Percentiles rank a stretch among this genome's conserved stretches.
phyloP scores from a whole-genome alignment of 2,797 vertebrate genomes.

The Pseudochaenichthys georgianus region DNA sequence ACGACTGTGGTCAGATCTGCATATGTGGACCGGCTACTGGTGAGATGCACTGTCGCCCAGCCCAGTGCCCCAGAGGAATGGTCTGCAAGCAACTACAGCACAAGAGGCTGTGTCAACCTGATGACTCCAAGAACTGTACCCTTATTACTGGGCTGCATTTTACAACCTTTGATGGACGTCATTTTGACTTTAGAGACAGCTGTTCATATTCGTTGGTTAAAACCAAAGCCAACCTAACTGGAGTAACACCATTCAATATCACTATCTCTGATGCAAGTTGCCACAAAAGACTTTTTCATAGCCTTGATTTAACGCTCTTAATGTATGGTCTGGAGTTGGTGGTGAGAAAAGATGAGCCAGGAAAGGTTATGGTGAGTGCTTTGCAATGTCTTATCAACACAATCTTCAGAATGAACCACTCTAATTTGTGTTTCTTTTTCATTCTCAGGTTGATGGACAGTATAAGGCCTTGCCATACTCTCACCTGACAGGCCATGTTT shows the following conservation, averaged over 20 bases:
- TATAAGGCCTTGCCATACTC: slow-evolving; percentile 71
- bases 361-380: slow-evolving; percentile 46
- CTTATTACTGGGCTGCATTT: slow-evolving; percentile 51
- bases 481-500: slow-evolving; percentile 55
- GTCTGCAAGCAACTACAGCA: slow-evolving; percentile 34
- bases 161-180: slow-evolving; percentile 76
- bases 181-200: slow-evolving; percentile 76
- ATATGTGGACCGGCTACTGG: slow-evolving; percentile 21
- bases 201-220: slow-evolving; percentile 73
- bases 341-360: slow-evolving; percentile 39
- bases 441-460: slow-evolving; percentile 74
- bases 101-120: slow-evolving; percentile 24
- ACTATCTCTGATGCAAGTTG: slow-evolving; percentile 67
- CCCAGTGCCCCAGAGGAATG: slow-evolving; percentile 38
- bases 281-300: slow-evolving; percentile 50
- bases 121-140: slow-evolving; percentile 38
- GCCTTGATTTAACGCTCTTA: slow-evolving; percentile 32
- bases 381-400: fast-evolving
- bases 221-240: slow-evolving; percentile 38
- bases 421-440: neutral
- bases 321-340: slow-evolving; percentile 30
- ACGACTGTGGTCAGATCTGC: slow-evolving; percentile 47
- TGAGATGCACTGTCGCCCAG: slow-evolving; percentile 2
- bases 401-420: neutral
- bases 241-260: slow-evolving; percentile 65